Evolutionary conservation across 1,140 invertebrate species (phyloP).

Genomic region (Brachionus koreanus): DNA sequence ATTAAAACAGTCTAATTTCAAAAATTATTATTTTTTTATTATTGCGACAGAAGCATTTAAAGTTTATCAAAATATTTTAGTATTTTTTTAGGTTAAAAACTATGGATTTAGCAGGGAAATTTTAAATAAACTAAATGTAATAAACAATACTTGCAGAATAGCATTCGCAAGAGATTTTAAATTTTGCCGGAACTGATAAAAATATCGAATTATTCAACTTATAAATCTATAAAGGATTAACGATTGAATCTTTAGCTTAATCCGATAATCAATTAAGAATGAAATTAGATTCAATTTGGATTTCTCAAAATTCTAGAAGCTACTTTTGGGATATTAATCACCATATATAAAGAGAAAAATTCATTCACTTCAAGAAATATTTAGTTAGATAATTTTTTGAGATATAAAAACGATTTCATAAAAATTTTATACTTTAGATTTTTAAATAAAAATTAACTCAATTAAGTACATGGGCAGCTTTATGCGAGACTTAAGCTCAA

Average conservation of each 20-base stretch:
- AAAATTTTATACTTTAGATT: not conserved
- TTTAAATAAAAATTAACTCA: not conserved
- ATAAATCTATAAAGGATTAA: not conserved
- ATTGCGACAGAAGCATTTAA: conserved; percentile 1
- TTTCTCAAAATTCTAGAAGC: not conserved
- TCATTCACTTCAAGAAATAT: not conserved
- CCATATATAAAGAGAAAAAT: too few species aligned
- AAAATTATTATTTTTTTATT: not conserved
- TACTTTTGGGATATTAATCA: not conserved
- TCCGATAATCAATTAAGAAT: not conserved
- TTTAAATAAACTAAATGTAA: not conserved
- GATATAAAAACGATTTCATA: not conserved
- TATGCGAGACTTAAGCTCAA: not conserved
- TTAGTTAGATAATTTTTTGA: not conserved
- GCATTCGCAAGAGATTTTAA: not conserved
- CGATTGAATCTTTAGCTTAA: not conserved
- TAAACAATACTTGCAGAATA: not conserved
- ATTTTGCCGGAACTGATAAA: not conserved
- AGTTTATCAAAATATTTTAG: not conserved
- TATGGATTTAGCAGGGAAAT: not conserved
- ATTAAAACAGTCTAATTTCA: not conserved
- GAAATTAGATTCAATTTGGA: not conserved
- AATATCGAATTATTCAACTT: not conserved
- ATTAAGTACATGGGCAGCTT: not conserved
- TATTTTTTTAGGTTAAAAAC: not conserved